These are phyloP conservation scores for Drosophila percnosoma DNA, from an alignment of 2,888 invertebrate genomes.

Conservation along the genomic window DNA sequence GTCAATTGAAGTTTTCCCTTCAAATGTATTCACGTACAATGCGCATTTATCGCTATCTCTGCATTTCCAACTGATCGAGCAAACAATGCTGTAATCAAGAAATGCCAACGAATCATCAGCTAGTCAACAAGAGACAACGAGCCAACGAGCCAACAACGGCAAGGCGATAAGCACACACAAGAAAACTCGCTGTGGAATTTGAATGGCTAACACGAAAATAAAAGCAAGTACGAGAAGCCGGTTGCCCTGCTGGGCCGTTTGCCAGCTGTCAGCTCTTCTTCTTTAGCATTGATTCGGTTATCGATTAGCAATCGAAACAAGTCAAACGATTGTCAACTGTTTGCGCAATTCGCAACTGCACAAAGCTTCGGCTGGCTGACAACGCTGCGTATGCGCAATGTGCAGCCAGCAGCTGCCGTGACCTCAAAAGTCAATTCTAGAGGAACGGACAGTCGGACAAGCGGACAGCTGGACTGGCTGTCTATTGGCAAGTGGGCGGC, in stretches of 20 bases:
- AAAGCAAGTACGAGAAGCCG: conserved; percentile 22
- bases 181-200: conserved; percentile 47
- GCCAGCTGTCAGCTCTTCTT: conserved; percentile 37
- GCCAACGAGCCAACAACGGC: conserved; percentile 40
- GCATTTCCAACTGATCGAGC: conserved; percentile 31
- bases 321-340: conserved; percentile 47
- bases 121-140: neutral
- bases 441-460: neutral
- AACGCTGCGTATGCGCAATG: conserved; percentile 72
- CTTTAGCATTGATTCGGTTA: conserved; percentile 16
- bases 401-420: conserved; percentile 46
- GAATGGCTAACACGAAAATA: conserved; percentile 40
- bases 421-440: conserved; percentile 41
- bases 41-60: conserved; percentile 27
- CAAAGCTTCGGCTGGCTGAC: conserved; percentile 21
- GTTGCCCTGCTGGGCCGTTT: conserved; percentile 63
- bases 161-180: conserved; percentile 39
- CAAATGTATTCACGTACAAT: conserved; percentile 1
- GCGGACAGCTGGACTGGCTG: neutral
- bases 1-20: conserved; percentile 13
- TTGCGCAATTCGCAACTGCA: conserved; percentile 54
- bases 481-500: too few species aligned
- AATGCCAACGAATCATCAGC: conserved; percentile 57
- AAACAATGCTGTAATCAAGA: conserved; percentile 50
- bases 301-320: conserved; percentile 39